Base-by-base conservation (phyloP, 2,888 invertebrate species). In the Drosophila glabriapex region DNA sequence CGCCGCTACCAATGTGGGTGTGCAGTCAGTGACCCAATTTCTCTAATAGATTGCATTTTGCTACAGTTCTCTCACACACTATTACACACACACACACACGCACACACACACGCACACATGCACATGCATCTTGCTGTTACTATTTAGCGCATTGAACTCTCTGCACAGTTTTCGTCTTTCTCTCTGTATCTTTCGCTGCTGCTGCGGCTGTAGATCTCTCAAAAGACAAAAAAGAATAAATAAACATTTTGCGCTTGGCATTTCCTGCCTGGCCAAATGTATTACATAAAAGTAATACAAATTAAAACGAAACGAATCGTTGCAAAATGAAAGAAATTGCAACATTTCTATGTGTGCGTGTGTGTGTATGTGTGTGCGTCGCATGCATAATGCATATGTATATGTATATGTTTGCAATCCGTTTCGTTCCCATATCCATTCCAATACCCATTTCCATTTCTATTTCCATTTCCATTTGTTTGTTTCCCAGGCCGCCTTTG, bases 11-110 rank as follows among this genome's bases (percentile, higher is more conserved):
- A 85, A 82, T 79, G 85, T 85, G 83, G 88, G 85, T 88, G 85
- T 85, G 88, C 88, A 85, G 83, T 85, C 88, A 85, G 82, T 85
- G 85, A 88, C 83, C 85, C 73, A 88, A 85, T 85, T 85, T 85
- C 71, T 82, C 82, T 88, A 88, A 85, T 85, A 85, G 85, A 85
- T 82, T 85, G 88, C 85, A 83, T 83, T 85, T 85, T 81, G 85
- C 83, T 68, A 73, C 85, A 73, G 76, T 64, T 54, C 66, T 49
- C 37, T 19, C 37, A 29, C 69, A 56, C 46, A 53, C 53, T 46
- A 22, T 22, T 46, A 50, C 46, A 59, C 58, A 61, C 50, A 41
- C 35, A 55, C 37, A 61, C 39, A 60, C 50, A 52, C 53, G 37
- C 25, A 52, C 29, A 63, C 28, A 7, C 19, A 4, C n/a, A 35